Conservation (phyloP, 2,797 vertebrate genomes). For the Hafferia zeledoni region DNA sequence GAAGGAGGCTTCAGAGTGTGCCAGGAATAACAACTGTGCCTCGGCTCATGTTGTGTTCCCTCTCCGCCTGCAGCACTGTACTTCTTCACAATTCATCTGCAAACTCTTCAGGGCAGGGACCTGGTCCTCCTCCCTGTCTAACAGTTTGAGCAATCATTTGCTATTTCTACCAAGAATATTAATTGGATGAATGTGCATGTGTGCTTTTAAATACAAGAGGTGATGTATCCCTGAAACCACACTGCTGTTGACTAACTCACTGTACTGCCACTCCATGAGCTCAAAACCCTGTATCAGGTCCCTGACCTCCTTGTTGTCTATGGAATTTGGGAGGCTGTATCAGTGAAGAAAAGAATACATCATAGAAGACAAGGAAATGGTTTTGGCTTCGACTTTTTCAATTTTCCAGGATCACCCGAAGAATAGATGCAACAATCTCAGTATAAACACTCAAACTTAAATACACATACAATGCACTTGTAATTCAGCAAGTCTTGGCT, state of each 20-base stretch:
- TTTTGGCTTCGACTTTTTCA: background rate
- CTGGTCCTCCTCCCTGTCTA: background rate
- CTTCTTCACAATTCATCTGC: background rate
- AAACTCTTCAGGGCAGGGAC: slow-evolving; percentile 20
- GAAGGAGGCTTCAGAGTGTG: slow-evolving; percentile 35
- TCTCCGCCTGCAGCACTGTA: background rate
- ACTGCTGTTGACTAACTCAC: background rate
- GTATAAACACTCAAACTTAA: background rate
- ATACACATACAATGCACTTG: background rate
- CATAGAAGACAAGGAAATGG: background rate
- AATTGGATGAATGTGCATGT: background rate
- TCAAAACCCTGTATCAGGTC: background rate
- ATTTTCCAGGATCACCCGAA: background rate
- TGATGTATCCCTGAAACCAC: background rate
- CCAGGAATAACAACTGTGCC: slow-evolving; percentile 49
- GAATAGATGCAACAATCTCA: background rate
- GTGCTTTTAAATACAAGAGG: background rate
- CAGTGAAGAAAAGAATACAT: background rate
- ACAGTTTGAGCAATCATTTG: slow-evolving; percentile 1
- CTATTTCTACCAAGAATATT: background rate
- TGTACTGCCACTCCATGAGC: background rate
- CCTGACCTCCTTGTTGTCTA: background rate
- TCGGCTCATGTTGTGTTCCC: background rate
- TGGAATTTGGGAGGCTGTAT: background rate
- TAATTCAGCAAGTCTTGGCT: background rate